Conservation (phyloP, 2,888 invertebrate species). For the Brenthis hecate region DNA sequence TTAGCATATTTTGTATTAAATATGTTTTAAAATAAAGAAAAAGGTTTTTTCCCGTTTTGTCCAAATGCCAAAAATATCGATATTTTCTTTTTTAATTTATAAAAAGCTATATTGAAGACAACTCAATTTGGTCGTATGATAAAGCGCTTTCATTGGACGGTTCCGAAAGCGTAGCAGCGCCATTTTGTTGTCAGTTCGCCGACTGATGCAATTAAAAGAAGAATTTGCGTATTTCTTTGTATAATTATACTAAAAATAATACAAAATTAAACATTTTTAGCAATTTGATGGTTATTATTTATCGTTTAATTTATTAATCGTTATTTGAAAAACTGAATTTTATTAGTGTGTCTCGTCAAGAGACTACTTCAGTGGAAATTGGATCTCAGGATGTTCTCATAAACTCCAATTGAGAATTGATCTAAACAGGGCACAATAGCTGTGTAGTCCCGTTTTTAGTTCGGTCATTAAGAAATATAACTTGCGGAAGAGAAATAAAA, state of each 20-base stretch:
- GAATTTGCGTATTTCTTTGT: conserved; percentile 47
- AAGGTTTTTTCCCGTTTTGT: too few relatives aligned
- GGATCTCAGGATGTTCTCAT: conserved; percentile 34
- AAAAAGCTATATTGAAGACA: background rate
- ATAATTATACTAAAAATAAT: background rate
- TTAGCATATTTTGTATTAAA: background rate
- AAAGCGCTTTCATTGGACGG: conserved; percentile 73
- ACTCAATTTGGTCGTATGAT: conserved; percentile 57
- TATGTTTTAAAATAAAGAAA: background rate
- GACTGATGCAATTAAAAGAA: conserved; percentile 68
- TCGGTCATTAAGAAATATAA: conserved; percentile 1
- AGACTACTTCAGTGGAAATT: background rate
- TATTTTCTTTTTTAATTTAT: background rate
- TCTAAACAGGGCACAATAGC: conserved; percentile 18
- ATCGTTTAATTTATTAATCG: background rate
- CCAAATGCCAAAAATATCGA: background rate
- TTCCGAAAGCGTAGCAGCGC: conserved; percentile 60
- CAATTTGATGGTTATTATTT: background rate
- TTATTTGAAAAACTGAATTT: background rate
- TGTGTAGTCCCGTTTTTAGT: conserved; percentile 10
- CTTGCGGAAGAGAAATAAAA: background rate
- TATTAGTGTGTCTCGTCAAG: background rate
- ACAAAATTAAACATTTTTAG: background rate
- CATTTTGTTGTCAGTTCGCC: conserved; percentile 74
- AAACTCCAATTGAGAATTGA: conserved; percentile 31